Conservation (phyloP, 2,797 vertebrate genomes). For the Ctenopoma kingsleyae region DNA sequence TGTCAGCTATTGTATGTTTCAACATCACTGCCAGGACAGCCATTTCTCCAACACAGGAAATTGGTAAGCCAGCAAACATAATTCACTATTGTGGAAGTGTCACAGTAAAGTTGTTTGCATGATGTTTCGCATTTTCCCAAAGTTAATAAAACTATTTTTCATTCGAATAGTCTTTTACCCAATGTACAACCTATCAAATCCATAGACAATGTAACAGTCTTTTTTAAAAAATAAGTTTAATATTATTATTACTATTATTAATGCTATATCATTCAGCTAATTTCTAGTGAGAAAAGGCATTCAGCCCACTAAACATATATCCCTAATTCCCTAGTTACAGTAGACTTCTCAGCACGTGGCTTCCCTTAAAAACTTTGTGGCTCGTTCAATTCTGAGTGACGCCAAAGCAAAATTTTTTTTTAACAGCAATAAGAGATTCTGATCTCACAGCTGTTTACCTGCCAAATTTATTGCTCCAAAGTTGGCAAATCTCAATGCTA, state of each 20-base stretch:
- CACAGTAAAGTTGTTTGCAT: slow-evolving; percentile 12
- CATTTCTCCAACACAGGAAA: slow-evolving; percentile 83
- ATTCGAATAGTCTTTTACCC: background rate
- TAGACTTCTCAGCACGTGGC: slow-evolving; percentile 29
- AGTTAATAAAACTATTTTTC: slow-evolving; percentile 5
- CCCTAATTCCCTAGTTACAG: slow-evolving; percentile 21
- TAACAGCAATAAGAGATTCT: slow-evolving; percentile 43
- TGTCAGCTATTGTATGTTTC: slow-evolving; percentile 94
- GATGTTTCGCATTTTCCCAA: slow-evolving; percentile 6
- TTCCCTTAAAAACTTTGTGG: slow-evolving; percentile 17
- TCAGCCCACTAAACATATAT: slow-evolving; percentile 10
- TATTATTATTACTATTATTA: too few species aligned
- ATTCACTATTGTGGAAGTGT: slow-evolving; percentile 36
- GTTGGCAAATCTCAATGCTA: slow-evolving; percentile 15
- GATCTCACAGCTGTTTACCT: slow-evolving; percentile 39
- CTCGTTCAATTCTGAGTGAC: slow-evolving; percentile 27
- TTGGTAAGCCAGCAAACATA: slow-evolving; percentile 85
- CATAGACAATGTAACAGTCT: background rate
- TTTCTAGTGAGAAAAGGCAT: slow-evolving; percentile 32
- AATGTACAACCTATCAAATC: background rate
- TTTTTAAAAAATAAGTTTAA: background rate
- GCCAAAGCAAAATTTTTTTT: slow-evolving; percentile 47
- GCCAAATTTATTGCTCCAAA: slow-evolving; percentile 38
- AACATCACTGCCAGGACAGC: slow-evolving; percentile 89
- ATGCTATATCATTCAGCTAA: background rate